phyloP scores from a whole-genome alignment of 2,113 vertebrate genomes.

The Emydocephalus ijimae region DNA sequence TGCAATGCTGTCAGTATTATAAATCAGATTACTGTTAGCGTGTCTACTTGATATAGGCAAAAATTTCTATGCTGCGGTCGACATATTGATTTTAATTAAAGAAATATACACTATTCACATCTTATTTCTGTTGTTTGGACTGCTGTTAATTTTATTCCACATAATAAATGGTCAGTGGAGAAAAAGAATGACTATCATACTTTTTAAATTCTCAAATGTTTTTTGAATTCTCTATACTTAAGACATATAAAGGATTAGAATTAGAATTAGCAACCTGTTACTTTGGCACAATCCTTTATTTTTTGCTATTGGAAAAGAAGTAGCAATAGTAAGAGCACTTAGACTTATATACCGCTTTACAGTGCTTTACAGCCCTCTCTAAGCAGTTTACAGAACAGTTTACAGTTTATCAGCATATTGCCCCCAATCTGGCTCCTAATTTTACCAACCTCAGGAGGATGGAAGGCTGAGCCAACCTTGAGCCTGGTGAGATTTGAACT shows the following conservation, averaged over 20 bases:
- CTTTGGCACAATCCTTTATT: neutral
- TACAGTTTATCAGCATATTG: too few relatives aligned
- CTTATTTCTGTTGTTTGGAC: conserved; percentile 19
- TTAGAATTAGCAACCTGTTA: neutral
- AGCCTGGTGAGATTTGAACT: too few relatives aligned
- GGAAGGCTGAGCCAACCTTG: too few relatives aligned
- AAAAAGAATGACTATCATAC: neutral
- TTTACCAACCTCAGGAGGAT: too few relatives aligned
- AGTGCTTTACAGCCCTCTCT: too few relatives aligned
- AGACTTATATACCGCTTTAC: too few relatives aligned
- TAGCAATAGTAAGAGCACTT: too few relatives aligned
- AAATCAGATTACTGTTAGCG: conserved; percentile 12
- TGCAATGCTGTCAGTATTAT: neutral
- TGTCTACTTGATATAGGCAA: conserved; percentile 17
- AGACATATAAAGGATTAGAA: neutral
- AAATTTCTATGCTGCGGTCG: conserved; percentile 23
- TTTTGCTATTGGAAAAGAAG: neutral
- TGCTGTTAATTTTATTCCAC: conserved; percentile 23
- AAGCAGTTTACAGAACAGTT: too few relatives aligned
- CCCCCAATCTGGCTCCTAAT: too few relatives aligned
- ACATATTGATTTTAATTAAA: conserved; percentile 31
- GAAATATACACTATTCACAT: conserved; percentile 9
- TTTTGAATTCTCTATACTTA: too few relatives aligned
- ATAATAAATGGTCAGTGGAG: neutral
- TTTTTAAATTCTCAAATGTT: neutral